Evolutionary conservation across 2,113 vertebrate genomes (phyloP).

Genomic region (Macroglossus sobrinus): DNA sequence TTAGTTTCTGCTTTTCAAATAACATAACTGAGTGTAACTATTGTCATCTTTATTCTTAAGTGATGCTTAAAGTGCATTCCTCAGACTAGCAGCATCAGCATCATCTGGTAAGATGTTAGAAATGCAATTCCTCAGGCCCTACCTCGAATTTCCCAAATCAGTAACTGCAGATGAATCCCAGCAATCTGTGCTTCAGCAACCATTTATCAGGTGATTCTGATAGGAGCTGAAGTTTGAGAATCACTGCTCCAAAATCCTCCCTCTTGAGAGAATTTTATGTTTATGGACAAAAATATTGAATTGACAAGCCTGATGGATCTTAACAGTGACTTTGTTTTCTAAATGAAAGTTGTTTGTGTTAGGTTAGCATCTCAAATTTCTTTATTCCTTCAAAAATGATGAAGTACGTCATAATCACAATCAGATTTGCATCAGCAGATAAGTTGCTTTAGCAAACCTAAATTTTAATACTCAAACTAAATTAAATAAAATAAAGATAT

Average conservation of each 20-base stretch:
- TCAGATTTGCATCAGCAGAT: not conserved
- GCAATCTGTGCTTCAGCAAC: not conserved
- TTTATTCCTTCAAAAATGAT: not conserved
- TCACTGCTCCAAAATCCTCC: not conserved
- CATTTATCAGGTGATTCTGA: not conserved
- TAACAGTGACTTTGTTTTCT: not conserved
- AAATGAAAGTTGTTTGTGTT: not conserved
- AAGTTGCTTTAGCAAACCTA: not conserved
- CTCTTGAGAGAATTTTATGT: not conserved
- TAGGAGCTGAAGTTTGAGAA: not conserved
- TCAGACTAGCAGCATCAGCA: not conserved
- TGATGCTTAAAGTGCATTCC: not conserved
- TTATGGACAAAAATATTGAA: not conserved
- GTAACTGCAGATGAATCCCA: not conserved
- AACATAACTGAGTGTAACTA: not conserved
- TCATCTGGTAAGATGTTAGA: not conserved
- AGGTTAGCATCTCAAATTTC: not conserved
- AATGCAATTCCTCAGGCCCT: not conserved
- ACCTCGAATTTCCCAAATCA: not conserved
- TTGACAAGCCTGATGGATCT: not conserved
- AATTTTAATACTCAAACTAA: not conserved
- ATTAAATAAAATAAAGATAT: not conserved
- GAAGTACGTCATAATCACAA: not conserved
- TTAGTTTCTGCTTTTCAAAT: not conserved
- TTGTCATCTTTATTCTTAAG: not conserved